These are phyloP conservation scores for Thymelicus lineola DNA, from an alignment of 2,888 invertebrate genomes.

Conservation along the genomic window DNA sequence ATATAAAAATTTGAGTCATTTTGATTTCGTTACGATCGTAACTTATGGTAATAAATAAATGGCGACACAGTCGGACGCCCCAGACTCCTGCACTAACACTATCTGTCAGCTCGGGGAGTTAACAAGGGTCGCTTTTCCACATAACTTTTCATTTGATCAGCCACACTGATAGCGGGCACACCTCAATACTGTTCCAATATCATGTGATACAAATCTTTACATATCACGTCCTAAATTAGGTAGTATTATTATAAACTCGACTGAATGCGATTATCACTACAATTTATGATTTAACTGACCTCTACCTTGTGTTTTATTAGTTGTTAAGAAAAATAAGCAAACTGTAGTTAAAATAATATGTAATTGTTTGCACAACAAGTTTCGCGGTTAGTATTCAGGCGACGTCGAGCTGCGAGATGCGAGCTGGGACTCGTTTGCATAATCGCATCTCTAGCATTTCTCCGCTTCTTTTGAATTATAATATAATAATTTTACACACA, in stretches of 20 bases:
- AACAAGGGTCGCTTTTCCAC: not conserved
- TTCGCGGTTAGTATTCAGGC: conserved; percentile 17
- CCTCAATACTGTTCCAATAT: not conserved
- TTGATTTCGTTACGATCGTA: not conserved
- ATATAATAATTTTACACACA: conserved; percentile 18
- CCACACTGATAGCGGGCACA: not conserved
- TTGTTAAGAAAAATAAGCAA: not conserved
- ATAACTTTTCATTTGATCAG: not conserved
- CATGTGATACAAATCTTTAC: no score
- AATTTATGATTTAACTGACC: no score
- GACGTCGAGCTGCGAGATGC: conserved; percentile 2
- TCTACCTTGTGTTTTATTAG: no score
- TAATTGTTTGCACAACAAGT: conserved; percentile 21
- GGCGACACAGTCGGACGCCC: not conserved
- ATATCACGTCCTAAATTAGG: no score
- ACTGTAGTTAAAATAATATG: conserved; percentile 10
- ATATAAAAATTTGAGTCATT: not conserved
- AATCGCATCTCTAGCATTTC: conserved; percentile 19
- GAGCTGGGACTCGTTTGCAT: conserved; percentile 20
- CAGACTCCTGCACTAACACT: not conserved
- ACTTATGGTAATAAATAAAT: not conserved
- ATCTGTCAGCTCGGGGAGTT: not conserved
- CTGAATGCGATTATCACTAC: no score
- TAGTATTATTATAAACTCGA: no score
- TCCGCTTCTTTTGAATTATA: conserved; percentile 16